Base-by-base conservation (phyloP, 2,888 invertebrate species). In the Drosophila fulvimacula region DNA sequence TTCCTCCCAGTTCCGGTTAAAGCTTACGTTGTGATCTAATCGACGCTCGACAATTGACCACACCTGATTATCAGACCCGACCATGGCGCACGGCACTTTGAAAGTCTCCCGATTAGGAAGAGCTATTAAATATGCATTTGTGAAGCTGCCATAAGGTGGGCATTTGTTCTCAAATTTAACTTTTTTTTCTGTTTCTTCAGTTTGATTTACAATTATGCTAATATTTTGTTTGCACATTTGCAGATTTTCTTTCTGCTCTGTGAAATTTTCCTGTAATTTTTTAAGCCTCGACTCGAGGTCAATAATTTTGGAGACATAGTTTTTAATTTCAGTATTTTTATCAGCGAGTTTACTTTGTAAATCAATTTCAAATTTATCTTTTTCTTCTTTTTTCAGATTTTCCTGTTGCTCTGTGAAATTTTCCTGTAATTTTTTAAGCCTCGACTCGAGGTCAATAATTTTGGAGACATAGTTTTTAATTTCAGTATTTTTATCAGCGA, bases 11-110 rank as follows among this genome's bases (percentile, higher is more conserved):
- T 4, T 0, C 5, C 58, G 67, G 3, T 73, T 36, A 10, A 73
- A 66, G n/a, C 9, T 49, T 10, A 61, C 15, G 0, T 11, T 10
- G 4, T 49, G 46, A 4, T 42, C 3, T 32, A 49, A 13, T n/a
- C 73, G 72, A 27, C 66, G 73, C 13, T 66, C 21, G 19, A 72
- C 44, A 7, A 72, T 53, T 2, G 57, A 39, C 66, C 73, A 72
- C 15, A 39, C 38, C 11, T 19, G 5, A 1, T 30, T 11, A 1
- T 36, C 30, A 27, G 10, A 27, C 2, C 2, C 32, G 6, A 41
- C 51, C 10, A 13, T 10, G 10, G 39, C 41, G 36, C 71, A 71
- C 21, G 71, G 73, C 21, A 58, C 49, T 3, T 11, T 3, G 1
- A 56, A 15, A 17, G 24, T 5, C 1, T 15, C 1, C 0, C 3